Conservation (phyloP, 2,113 vertebrate genomes). For the Martes martes region DNA sequence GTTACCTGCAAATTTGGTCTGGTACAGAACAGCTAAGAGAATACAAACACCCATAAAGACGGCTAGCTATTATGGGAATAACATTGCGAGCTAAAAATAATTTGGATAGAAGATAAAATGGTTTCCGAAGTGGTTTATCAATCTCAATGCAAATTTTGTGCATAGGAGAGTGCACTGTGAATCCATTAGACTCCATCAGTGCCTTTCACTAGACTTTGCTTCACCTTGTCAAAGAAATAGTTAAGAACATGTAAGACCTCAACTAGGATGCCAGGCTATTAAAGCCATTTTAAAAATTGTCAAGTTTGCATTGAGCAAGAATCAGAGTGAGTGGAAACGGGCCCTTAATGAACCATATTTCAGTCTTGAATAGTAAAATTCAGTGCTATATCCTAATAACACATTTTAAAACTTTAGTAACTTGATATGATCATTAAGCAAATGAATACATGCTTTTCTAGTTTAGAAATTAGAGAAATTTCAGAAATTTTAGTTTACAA, state of each 20-base stretch:
- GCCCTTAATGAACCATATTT: neutral
- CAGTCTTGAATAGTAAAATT: neutral
- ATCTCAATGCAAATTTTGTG: neutral
- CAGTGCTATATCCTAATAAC: neutral
- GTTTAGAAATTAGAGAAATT: neutral
- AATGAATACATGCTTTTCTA: neutral
- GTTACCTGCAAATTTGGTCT: neutral
- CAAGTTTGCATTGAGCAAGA: neutral
- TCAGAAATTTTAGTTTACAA: neutral
- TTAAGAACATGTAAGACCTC: neutral
- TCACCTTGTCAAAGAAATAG: neutral
- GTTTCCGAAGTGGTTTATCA: neutral
- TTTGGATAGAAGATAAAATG: neutral
- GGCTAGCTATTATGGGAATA: neutral
- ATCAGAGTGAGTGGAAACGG: neutral
- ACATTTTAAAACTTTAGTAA: neutral
- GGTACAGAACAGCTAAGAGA: neutral
- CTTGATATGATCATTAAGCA: neutral
- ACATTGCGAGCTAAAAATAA: neutral
- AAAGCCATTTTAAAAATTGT: neutral
- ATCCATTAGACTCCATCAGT: neutral
- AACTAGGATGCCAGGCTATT: neutral
- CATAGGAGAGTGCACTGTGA: neutral
- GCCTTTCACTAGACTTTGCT: neutral
- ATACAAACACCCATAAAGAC: neutral